Percentiles rank a stretch among this genome's conserved stretches.
phyloP scores from a whole-genome alignment of 2,797 vertebrate genomes.

The Anguilla megastoma region DNA sequence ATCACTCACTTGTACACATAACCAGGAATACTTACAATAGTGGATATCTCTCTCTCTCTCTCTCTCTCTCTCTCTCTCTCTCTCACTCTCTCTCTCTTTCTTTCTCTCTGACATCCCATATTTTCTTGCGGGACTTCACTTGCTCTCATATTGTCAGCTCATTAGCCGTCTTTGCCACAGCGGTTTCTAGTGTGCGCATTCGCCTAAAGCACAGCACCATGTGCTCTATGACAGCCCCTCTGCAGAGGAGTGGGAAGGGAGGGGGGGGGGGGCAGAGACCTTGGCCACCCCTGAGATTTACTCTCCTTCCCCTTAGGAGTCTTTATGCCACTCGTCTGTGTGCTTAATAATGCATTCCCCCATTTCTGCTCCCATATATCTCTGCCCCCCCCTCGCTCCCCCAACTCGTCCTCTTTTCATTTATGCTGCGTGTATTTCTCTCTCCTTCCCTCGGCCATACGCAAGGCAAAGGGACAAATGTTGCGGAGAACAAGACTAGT shows the following conservation, averaged over 20 bases:
- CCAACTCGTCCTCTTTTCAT: not conserved
- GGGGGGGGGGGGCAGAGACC: not conserved
- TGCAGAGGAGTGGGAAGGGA: not conserved
- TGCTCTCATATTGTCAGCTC: not conserved
- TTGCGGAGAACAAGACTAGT: not conserved
- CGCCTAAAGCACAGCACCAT: not conserved
- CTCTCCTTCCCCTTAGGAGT: not conserved
- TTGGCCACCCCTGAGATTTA: not conserved
- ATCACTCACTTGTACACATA: not conserved
- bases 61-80: slow-evolving; percentile 4
- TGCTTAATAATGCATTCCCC: not conserved
- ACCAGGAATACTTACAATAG: not conserved
- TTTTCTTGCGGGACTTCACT: slow-evolving; percentile 33
- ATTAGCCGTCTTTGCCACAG: slow-evolving; percentile 20
- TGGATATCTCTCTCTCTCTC: not conserved
- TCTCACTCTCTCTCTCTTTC: slow-evolving; percentile 23
- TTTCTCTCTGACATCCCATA: slow-evolving; percentile 23
- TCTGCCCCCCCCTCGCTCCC: not conserved
- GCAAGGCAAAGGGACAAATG: not conserved
- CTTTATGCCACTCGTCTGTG: not conserved
- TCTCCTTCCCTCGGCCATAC: not conserved
- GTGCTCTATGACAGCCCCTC: not conserved
- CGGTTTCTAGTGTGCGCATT: not conserved
- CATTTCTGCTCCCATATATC: not conserved
- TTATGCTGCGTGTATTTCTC: not conserved